Evolutionary conservation across 2,888 invertebrate genomes (phyloP), one percentile per base, ranked within the genome.

Genomic region (Pseudococcus longispinus): DNA sequence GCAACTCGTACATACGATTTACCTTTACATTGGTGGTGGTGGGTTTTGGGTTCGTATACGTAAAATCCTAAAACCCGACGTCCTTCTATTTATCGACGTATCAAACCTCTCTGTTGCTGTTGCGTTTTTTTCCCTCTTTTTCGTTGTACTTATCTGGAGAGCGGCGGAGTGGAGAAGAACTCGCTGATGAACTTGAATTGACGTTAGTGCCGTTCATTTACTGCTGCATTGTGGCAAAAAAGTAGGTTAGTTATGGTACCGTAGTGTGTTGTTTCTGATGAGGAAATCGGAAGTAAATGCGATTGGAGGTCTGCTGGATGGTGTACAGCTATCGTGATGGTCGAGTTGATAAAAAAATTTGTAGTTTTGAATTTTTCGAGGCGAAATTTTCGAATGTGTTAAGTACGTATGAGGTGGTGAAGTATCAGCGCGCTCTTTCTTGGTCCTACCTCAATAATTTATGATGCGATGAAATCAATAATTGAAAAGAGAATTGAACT

Each of bases 1-100:
- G 23, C 60, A 11, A 23, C 23, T 60, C 20, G 60, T 60, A 23
- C 23, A 9, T 37, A 23, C 23, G 11, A 23, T 60, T 60, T 60
- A 60, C 60, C 23, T 60, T 55, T 15, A 15, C 15, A 46, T 15
- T 46, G 5, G 55, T 55, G n/a, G 55, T 55, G 15, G 55, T n/a
- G 55, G 55, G 55, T 55, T 8, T 6, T 55, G 55, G n/a, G 15
- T 55, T n/a, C 18, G 55, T 55, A 55, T 55, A 20, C 55, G 55
- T 55, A n/a, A 55, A 55, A 55, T 55, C n/a, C 55, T 55, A 55
- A 65, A 26, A 70, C 70, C 32, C 70, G 70, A 70, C 32, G 70
- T 70, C 70, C 70, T 70, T 70, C 70, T 70, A 70, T 29, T 29
- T 70, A 70, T 70, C 70, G 70, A 70, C 29, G 29, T 70, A 29